Evolutionary conservation across 2,888 invertebrate genomes (phyloP).

Genomic region (Odontomyia ornata): DNA sequence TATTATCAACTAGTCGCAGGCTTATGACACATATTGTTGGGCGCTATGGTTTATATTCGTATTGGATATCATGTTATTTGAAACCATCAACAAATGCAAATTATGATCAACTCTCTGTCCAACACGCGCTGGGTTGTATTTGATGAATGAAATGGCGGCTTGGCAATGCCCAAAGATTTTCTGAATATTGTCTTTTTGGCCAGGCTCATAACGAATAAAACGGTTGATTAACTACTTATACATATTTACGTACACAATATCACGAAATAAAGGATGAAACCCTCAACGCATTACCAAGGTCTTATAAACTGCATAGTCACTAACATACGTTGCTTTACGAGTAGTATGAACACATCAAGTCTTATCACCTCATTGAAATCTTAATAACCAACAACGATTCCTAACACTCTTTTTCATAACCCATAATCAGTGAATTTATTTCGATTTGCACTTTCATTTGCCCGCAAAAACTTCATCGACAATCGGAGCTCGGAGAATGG

Average conservation of each 20-base stretch:
- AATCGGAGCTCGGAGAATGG: constrained; percentile 4
- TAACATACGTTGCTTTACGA: too few species aligned
- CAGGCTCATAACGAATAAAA: too few species aligned
- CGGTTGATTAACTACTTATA: too few species aligned
- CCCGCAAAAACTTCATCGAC: constrained; percentile 12
- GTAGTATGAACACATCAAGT: too few species aligned
- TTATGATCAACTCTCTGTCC: too few species aligned
- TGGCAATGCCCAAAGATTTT: not conserved
- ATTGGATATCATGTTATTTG: not conserved
- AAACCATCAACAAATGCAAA: not conserved
- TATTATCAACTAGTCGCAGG: not conserved
- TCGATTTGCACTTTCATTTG: constrained; percentile 7
- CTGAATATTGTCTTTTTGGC: too few species aligned
- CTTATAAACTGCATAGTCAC: too few species aligned
- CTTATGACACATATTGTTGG: not conserved
- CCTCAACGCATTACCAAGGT: too few species aligned
- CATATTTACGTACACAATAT: too few species aligned
- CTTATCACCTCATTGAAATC: constrained; percentile 21
- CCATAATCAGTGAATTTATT: constrained; percentile 41
- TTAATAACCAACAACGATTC: constrained; percentile 24
- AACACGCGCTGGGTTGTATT: not conserved
- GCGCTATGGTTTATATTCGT: not conserved
- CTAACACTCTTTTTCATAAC: constrained; percentile 14
- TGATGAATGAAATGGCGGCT: not conserved
- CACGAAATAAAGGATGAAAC: too few species aligned